Evolutionary conservation across 2,888 invertebrate species (phyloP), one percentile per base, ranked within the genome.

Genomic region (Tipula vernalis): DNA sequence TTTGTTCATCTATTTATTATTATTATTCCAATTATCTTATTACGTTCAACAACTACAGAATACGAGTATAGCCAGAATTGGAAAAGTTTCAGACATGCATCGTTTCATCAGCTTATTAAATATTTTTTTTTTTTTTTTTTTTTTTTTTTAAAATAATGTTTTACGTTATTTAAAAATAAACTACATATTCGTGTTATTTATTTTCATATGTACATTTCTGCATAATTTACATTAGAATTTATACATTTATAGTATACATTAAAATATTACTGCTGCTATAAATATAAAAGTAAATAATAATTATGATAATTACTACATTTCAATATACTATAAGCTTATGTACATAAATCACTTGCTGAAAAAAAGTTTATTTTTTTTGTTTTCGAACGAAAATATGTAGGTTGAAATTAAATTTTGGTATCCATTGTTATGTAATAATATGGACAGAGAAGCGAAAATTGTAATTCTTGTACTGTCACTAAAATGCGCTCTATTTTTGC

Each of bases 71-170:
- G 15, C 57, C 18, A 4, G 28, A 71, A 28, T n/a, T 15, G 4
- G 8, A 71, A 71, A 71, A 10, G 10, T 71, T 71, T 71, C 71
- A 10, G 28, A 71, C 71, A 71, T 71, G 71, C 71, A 71, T 71
- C 71, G 71, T 71, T 71, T 71, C 71, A 71, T 71, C 71, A 71
- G 71, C 71, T 71, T 71, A 71, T 71, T 71, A 71, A 71, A 71
- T 51, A 71, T 71, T 15, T 15, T 15, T 15, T 51, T 10, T 28
- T 71, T 71, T 71, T 8, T 28, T 28, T 71, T 15, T 15, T 15
- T 15, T 51, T 10, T 28, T 71, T 71, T 71, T 8, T 28, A 28
- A 28, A 71, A 71, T 71, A 71, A 28, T 28, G 10, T 57, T 57
- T 57, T 57, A 57, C 10, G 57, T 57, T 57, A 57, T 57, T 18